A percentile compares a stretch with the other conserved stretches of the same genome.
Evolutionary conservation across 2,113 vertebrate species (phyloP).

Genomic region (Nesogale talazaci): DNA sequence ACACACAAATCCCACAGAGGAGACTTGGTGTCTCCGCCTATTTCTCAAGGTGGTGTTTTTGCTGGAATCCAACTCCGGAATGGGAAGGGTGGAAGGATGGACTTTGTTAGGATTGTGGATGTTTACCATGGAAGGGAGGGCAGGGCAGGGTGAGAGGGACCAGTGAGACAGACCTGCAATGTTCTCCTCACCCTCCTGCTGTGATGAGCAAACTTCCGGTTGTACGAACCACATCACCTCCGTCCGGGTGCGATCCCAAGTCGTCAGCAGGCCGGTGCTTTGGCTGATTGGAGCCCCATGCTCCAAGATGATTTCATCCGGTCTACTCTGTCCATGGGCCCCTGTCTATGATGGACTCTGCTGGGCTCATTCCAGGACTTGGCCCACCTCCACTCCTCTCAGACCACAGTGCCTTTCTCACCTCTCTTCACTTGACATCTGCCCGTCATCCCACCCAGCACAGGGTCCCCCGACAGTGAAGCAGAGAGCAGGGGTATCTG

Average conservation of each 20-base stretch:
- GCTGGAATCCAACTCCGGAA: neutral
- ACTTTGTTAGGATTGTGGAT: neutral
- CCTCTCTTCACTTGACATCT: neutral
- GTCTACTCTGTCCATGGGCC: neutral
- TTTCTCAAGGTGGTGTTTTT: no score
- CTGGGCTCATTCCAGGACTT: neutral
- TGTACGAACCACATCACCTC: neutral
- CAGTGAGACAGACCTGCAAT: no score
- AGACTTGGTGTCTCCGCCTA: neutral
- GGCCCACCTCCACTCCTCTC: neutral
- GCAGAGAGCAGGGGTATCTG: neutral
- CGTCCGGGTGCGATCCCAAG: rapidly evolving
- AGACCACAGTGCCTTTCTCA: neutral
- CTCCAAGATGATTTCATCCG: neutral
- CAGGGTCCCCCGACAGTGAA: neutral
- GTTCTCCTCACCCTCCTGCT: neutral
- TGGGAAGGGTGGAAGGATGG: rapidly evolving
- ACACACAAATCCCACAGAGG: neutral
- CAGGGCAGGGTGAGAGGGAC: neutral
- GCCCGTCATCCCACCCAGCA: neutral
- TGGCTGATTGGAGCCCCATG: neutral
- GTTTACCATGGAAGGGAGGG: neutral
- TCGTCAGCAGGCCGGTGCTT: neutral
- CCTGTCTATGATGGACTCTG: neutral
- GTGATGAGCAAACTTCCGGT: rapidly evolving